Conservation (phyloP, 2,888 invertebrate species). For the Noctua pronuba region DNA sequence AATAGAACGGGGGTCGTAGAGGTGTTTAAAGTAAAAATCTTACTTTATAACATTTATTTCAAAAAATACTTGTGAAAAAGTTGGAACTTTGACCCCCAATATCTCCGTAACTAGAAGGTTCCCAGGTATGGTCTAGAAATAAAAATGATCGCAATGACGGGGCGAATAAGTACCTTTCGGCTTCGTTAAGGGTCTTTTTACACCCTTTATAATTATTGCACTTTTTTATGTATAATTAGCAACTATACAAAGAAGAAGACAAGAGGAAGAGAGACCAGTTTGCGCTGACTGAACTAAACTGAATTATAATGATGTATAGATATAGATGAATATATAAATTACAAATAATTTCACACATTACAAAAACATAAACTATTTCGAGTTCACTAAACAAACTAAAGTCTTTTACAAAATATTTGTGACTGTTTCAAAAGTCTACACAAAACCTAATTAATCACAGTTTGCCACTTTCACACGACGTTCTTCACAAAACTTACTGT, state of each 20-base stretch:
- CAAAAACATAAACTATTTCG: conserved; percentile 6
- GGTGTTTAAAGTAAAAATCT: too few relatives aligned
- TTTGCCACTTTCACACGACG: conserved; percentile 28
- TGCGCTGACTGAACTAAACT: background rate
- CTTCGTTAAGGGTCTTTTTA: too few relatives aligned
- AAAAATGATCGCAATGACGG: too few relatives aligned
- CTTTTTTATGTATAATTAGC: too few relatives aligned
- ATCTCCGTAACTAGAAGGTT: too few relatives aligned
- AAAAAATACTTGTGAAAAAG: too few relatives aligned
- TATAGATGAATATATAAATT: conserved; percentile 1
- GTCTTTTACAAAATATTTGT: conserved; percentile 33
- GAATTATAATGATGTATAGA: background rate
- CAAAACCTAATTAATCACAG: conserved; percentile 56
- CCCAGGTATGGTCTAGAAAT: too few relatives aligned
- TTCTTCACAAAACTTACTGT: conserved; percentile 26
- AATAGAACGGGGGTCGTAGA: too few relatives aligned
- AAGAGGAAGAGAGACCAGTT: background rate
- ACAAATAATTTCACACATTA: conserved; percentile 23
- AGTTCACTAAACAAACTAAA: conserved; percentile 23
- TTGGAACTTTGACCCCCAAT: too few relatives aligned
- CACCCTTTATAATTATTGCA: too few relatives aligned
- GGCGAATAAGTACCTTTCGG: too few relatives aligned
- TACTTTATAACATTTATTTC: too few relatives aligned
- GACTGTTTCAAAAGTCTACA: conserved; percentile 27
- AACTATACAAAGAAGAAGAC: background rate